These are phyloP conservation scores for Apteryx owenii DNA, from an alignment of 2,113 vertebrate species.

Conservation along the genomic window DNA sequence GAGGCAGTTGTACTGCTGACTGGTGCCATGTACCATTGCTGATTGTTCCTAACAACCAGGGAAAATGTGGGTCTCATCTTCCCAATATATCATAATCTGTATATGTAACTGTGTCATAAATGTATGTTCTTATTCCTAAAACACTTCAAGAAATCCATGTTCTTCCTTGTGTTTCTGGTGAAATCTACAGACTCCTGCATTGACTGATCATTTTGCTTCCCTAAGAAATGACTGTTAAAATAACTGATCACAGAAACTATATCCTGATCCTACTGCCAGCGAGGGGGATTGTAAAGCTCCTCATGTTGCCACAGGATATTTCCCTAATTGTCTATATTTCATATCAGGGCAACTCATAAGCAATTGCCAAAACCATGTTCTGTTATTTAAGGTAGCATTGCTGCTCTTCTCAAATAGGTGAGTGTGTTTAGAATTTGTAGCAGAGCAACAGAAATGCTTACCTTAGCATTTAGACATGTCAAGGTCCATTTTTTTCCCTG, in stretches of 20 bases:
- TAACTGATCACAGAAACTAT: background rate
- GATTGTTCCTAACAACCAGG: accelerated
- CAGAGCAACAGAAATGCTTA: background rate
- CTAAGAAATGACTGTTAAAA: background rate
- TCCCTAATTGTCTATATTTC: background rate
- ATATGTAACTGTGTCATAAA: background rate
- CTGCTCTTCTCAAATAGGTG: background rate
- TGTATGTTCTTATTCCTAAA: background rate
- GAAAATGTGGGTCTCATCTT: background rate
- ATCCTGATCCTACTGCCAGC: background rate
- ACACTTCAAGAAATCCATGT: background rate
- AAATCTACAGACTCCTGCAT: background rate
- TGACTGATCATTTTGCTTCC: background rate
- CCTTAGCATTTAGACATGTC: background rate
- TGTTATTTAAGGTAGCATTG: background rate
- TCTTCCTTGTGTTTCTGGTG: background rate
- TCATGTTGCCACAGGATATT: background rate
- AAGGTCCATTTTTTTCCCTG: background rate
- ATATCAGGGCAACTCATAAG: background rate
- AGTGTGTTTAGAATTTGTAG: background rate
- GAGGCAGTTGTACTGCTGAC: background rate
- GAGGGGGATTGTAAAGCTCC: background rate
- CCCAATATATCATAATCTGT: accelerated
- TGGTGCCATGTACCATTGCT: background rate
- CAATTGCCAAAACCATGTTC: background rate